Evolutionary conservation across 2,797 vertebrate species (phyloP).

Genomic region (Tokudaia tokunoshimensis): DNA sequence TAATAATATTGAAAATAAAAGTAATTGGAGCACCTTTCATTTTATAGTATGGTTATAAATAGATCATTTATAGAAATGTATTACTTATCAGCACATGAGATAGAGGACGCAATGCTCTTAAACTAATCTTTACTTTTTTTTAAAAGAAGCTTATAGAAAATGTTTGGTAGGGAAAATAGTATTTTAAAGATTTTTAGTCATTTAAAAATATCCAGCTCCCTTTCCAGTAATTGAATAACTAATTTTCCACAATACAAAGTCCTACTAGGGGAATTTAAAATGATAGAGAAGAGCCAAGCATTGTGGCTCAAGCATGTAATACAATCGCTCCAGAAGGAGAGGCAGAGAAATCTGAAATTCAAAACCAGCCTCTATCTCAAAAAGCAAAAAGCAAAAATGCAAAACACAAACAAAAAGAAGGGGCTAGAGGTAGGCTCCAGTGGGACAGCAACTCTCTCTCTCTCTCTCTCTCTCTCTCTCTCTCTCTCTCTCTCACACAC

Average conservation of each 20-base stretch:
- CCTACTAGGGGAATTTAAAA: background rate
- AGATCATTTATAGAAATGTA: background rate
- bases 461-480: too few relatives aligned
- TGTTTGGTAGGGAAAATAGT: background rate
- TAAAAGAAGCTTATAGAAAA: conserved; percentile 7
- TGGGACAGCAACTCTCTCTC: too few relatives aligned
- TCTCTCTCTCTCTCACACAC: too few relatives aligned
- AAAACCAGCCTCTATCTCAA: background rate
- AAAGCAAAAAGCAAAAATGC: background rate
- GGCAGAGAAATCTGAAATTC: background rate
- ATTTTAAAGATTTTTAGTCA: background rate
- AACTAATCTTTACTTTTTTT: background rate
- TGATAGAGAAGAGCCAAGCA: background rate
- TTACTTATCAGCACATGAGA: background rate
- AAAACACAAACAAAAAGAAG: background rate
- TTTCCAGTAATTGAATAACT: background rate
- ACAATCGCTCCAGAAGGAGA: background rate
- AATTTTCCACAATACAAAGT: background rate
- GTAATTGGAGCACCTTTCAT: background rate
- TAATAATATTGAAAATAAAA: background rate
- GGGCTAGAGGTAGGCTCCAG: too few relatives aligned
- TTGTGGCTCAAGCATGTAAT: background rate
- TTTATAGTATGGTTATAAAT: background rate
- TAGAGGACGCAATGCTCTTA: background rate
- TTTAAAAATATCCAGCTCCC: background rate